These are phyloP conservation scores for Agrochola litura DNA, from an alignment of 2,888 invertebrate genomes.

Conservation along the genomic window DNA sequence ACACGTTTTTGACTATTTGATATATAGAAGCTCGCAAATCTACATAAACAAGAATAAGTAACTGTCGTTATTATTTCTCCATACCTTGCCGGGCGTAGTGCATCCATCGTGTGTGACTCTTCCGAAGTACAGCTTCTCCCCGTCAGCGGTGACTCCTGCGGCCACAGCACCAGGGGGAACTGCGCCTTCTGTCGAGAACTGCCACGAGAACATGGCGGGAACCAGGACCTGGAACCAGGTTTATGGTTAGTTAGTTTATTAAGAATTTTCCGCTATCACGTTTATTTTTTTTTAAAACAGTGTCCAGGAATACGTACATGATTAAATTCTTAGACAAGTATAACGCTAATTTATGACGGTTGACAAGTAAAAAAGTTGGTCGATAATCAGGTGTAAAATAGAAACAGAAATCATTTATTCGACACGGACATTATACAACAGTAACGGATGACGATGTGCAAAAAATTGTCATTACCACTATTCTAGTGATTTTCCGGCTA, in stretches of 20 bases:
- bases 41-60: too few relatives aligned
- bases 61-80: background rate
- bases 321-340: too few relatives aligned
- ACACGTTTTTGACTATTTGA: background rate
- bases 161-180: slow-evolving; percentile 92
- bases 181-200: slow-evolving; percentile 90
- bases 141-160: slow-evolving; percentile 91
- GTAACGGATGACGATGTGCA: background rate
- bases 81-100: slow-evolving; percentile 93
- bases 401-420: background rate
- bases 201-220: slow-evolving; percentile 92
- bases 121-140: slow-evolving; percentile 93
- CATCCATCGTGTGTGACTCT: slow-evolving; percentile 92
- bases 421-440: background rate
- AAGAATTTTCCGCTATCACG: background rate
- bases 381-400: background rate
- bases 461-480: slow-evolving; percentile 8
- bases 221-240: slow-evolving; percentile 88
- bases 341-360: background rate
- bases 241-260: slow-evolving; percentile 2
- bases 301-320: background rate
- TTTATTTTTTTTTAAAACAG: background rate
- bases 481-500: background rate
- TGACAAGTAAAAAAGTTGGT: background rate
- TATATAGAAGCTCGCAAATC: background rate